phyloP scores from a whole-genome alignment of 2,797 vertebrate species.

The Myotis findleyi region DNA sequence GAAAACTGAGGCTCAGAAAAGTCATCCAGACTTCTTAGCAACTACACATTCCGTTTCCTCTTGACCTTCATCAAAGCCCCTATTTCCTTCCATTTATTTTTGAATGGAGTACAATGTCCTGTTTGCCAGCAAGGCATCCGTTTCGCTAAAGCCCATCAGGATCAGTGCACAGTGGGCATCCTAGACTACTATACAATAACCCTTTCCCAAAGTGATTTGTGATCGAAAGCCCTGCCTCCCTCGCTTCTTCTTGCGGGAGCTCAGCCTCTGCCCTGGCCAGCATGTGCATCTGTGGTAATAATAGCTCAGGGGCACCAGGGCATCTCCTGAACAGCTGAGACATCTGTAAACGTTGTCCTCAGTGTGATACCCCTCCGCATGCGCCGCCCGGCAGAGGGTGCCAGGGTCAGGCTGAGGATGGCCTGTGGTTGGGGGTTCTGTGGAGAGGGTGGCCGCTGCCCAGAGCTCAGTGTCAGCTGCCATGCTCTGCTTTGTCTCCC shows the following conservation, averaged over 20 bases:
- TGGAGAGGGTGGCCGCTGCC: not conserved
- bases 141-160: not conserved
- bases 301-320: not conserved
- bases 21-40: not conserved
- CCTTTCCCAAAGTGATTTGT: not conserved
- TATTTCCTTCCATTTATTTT: constrained; percentile 35
- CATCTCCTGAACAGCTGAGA: not conserved
- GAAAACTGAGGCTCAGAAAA: not conserved
- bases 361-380: not conserved
- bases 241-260: not conserved
- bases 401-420: not conserved
- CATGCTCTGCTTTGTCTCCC: constrained; percentile 83
- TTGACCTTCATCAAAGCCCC: not conserved
- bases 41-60: not conserved
- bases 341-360: not conserved
- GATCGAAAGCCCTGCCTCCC: not conserved
- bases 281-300: not conserved
- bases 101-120: not conserved
- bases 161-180: not conserved
- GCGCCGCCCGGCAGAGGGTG: not conserved
- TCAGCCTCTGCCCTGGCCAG: not conserved
- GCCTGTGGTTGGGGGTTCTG: not conserved
- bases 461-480: constrained; percentile 2
- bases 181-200: not conserved
- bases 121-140: not conserved